Base-by-base conservation (phyloP, 2,888 invertebrate genomes). In the Rhopalosiphum nymphaeae region DNA sequence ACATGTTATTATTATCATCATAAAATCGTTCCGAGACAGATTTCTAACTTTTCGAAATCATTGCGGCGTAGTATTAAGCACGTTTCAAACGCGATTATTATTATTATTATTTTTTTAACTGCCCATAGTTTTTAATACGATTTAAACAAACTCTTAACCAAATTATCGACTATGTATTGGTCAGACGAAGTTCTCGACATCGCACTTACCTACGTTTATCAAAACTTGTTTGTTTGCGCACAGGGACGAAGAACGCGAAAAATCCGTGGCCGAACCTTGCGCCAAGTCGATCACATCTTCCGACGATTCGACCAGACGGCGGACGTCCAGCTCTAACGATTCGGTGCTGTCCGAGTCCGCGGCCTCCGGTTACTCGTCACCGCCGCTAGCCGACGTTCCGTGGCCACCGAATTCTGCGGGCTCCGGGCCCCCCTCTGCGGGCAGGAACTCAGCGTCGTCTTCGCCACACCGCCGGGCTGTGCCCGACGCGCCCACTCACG, bases 161-260 rank as follows among this genome's bases (percentile, higher is more conserved):
- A 49, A 49, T 0, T 49, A 49, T 49, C 11, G 1, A 5, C 49
- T 21, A 53, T 53, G 53, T 53, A 53, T 0, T 36, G 78, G 7
- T 21, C 36, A 7, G 5, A 36, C 21, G 9, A 36, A n/a, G 16
- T 67, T 13, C n/a, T 67, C 3, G 21, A 53, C 4, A 1, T 67
- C 10, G 13, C n/a, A 67, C n/a, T 61, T 36, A n/a, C 7, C 7
- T 36, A 84, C 16, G 36, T 78, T n/a, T 84, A 36, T 5, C 5
- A 46, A 13, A 86, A 29, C 1, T 44, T 46, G 42, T 29, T 29
- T 86, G 86, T 44, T n/a, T 46, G n/a, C 16, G 4, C 9, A 26
- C 95, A 97, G 97, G 95, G 97, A 97, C 95, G 97, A 97, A 95
- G 97, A 97, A 95, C 96, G 97, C 91, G 97, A 97, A 91, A 97